These are phyloP conservation scores for Phengaris alcon DNA, from an alignment of 2,888 invertebrate species.

Conservation along the genomic window DNA sequence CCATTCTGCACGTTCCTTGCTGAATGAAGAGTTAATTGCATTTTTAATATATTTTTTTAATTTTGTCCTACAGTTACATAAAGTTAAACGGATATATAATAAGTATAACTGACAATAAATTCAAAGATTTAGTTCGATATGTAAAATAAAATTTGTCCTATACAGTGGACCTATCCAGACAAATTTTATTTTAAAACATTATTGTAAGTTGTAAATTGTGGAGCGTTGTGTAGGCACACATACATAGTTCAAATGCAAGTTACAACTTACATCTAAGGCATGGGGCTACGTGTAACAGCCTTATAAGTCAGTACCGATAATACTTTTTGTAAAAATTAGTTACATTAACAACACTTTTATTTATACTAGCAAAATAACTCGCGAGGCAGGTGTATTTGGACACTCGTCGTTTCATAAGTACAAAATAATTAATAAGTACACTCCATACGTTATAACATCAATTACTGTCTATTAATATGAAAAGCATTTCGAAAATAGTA, in stretches of 20 bases:
- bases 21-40: not conserved
- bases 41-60: not conserved
- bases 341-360: not conserved
- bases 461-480: slow-evolving; percentile 7
- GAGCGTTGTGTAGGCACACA: not conserved
- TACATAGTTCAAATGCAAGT: not conserved
- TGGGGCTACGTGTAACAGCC: not conserved
- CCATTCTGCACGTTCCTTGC: not conserved
- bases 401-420: slow-evolving; percentile 9
- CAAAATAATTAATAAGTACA: slow-evolving; percentile 1
- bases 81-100: not conserved
- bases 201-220: not conserved
- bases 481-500: not conserved
- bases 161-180: too few species aligned
- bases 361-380: not conserved
- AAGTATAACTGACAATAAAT: not conserved
- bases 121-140: not conserved
- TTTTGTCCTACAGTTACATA: not conserved
- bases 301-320: not conserved
- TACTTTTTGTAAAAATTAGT: slow-evolving; percentile 9
- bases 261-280: not conserved
- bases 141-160: too few species aligned
- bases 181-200: not conserved
- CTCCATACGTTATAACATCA: not conserved
- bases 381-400: slow-evolving; percentile 9